These are phyloP conservation scores for Tylochromis polylepis DNA, from an alignment of 2,113 vertebrate species.

Conservation along the genomic window DNA sequence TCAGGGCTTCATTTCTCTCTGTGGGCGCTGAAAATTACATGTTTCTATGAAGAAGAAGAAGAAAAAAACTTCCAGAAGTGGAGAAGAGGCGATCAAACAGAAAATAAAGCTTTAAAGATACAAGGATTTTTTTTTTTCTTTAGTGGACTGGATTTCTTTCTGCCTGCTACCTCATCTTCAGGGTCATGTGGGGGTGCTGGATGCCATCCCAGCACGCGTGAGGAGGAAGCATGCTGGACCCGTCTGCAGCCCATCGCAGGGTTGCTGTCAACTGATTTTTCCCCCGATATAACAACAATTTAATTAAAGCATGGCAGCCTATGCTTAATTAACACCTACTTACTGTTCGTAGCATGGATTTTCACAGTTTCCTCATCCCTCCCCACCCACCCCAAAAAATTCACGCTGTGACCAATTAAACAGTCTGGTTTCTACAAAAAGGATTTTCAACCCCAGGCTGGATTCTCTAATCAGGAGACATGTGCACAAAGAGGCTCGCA, in stretches of 20 bases:
- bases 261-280: slow-evolving; percentile 3
- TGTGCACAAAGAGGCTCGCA: background rate
- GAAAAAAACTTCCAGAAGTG: background rate
- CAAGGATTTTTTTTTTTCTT: background rate
- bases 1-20: background rate
- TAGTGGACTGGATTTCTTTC: background rate
- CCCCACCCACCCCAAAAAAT: background rate
- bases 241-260: background rate
- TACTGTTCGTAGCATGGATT: slow-evolving; percentile 40
- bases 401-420: slow-evolving; percentile 49
- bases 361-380: slow-evolving; percentile 31
- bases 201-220: background rate
- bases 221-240: background rate
- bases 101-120: background rate
- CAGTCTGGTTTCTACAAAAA: slow-evolving; percentile 20
- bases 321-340: slow-evolving; percentile 54
- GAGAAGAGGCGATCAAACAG: background rate
- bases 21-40: background rate
- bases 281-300: slow-evolving; percentile 13
- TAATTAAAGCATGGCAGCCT: slow-evolving; percentile 30
- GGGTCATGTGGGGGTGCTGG: background rate
- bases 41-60: background rate
- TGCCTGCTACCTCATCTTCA: background rate
- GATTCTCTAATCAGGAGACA: slow-evolving; percentile 20
- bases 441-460: slow-evolving; percentile 20